Evolutionary conservation across 2,113 vertebrate genomes (phyloP).

Genomic region (Chelonoidis abingdonii): DNA sequence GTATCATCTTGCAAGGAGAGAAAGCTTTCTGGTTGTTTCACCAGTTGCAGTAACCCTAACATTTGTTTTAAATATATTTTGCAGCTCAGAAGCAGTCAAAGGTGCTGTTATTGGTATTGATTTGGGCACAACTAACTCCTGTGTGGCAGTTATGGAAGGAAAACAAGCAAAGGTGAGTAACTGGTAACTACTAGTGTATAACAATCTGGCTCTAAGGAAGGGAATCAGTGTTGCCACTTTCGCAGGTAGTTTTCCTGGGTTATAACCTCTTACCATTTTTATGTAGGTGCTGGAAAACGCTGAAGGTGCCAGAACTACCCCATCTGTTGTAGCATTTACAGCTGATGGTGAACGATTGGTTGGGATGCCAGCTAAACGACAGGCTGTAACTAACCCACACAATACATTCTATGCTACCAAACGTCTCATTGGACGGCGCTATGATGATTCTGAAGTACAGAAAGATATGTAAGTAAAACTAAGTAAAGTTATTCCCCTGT

Average conservation of each 20-base stretch:
- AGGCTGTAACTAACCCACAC: constrained; percentile 95
- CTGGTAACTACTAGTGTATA: fast-evolving
- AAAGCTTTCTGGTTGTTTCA: fast-evolving
- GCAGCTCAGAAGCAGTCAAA: constrained; percentile 96
- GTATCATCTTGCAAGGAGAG: neutral
- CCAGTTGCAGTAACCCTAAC: fast-evolving
- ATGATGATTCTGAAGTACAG: constrained; percentile 93
- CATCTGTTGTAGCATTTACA: constrained; percentile 95
- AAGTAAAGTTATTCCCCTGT: fast-evolving
- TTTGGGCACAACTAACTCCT: constrained; percentile 98
- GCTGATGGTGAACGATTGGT: constrained; percentile 92
- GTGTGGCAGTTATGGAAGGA: constrained; percentile 99
- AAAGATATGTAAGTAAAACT: constrained; percentile 92
- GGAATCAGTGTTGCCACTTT: fast-evolving
- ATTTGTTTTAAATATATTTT: neutral
- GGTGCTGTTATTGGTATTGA: constrained; percentile 97
- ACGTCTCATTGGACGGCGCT: constrained; percentile 95
- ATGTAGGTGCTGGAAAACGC: constrained; percentile 94
- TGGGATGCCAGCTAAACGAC: constrained; percentile 97
- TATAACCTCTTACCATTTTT: fast-evolving
- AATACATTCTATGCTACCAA: constrained; percentile 99
- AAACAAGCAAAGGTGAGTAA: constrained; percentile 94
- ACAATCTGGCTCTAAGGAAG: fast-evolving
- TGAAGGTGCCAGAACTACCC: constrained; percentile 95
- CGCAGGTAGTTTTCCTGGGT: fast-evolving